Evolutionary conservation across 2,888 invertebrate species (phyloP).

Genomic region (Tryphoninae sp.): DNA sequence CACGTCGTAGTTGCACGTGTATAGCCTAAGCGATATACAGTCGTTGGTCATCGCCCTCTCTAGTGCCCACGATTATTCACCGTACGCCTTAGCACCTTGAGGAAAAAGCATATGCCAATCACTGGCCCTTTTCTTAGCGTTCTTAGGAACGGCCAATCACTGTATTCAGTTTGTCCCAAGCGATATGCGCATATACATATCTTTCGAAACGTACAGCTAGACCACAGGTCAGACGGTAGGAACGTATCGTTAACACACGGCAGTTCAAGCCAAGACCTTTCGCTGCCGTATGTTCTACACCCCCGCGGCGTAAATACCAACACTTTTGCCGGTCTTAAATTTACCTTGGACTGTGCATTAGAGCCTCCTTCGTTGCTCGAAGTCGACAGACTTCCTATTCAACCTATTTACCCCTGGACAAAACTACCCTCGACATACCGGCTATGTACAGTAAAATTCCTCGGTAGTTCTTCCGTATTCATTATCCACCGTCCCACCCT

Average conservation of each 20-base stretch:
- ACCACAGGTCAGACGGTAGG: slow-evolving; percentile 1
- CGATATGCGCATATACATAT: background rate
- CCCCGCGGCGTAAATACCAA: slow-evolving; percentile 29
- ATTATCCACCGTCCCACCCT: background rate
- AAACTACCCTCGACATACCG: background rate
- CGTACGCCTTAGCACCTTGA: background rate
- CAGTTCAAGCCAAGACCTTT: slow-evolving; percentile 2
- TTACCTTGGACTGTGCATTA: slow-evolving; percentile 12
- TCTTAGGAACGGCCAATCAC: background rate
- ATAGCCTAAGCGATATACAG: slow-evolving; percentile 40
- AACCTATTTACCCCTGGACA: slow-evolving; percentile 9
- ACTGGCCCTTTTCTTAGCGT: background rate
- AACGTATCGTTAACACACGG: slow-evolving; percentile 12
- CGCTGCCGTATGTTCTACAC: background rate
- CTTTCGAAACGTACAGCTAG: background rate
- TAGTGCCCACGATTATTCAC: slow-evolving; percentile 6
- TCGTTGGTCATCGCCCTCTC: slow-evolving; percentile 41
- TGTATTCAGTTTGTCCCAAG: background rate
- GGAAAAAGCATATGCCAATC: background rate
- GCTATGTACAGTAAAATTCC: background rate
- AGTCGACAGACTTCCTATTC: background rate
- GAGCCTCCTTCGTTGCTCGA: slow-evolving; percentile 14
- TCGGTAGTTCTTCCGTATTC: background rate
- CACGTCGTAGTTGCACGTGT: slow-evolving; percentile 44
- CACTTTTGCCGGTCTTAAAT: slow-evolving; percentile 29